These are phyloP conservation scores for Aquatica leii DNA, from an alignment of 2,888 invertebrate genomes.

Conservation along the genomic window DNA sequence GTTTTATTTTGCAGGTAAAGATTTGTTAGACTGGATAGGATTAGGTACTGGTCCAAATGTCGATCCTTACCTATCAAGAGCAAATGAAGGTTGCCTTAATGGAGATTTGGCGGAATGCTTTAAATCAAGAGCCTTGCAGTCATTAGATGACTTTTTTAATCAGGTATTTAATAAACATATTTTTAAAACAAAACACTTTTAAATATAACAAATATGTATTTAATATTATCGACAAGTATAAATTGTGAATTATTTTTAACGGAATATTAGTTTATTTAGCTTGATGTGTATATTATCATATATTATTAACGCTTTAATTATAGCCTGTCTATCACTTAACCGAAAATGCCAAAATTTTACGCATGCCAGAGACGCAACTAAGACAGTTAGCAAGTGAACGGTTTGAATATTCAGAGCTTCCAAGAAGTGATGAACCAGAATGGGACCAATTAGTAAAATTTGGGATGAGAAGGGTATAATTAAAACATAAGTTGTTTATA, in stretches of 20 bases:
- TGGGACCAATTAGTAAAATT: slow-evolving; percentile 85
- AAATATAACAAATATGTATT: too few species aligned
- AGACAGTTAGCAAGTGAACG: slow-evolving; percentile 75
- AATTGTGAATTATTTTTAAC: too few species aligned
- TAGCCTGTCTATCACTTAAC: slow-evolving; percentile 62
- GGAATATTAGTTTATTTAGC: too few species aligned
- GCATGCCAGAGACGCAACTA: slow-evolving; percentile 74
- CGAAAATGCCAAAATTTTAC: slow-evolving; percentile 75
- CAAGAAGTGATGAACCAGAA: slow-evolving; percentile 77
- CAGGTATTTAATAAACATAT: slow-evolving; percentile 58
- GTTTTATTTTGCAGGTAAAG: slow-evolving; percentile 63
- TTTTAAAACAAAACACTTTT: not conserved
- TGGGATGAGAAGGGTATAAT: slow-evolving; percentile 72
- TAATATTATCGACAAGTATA: too few species aligned
- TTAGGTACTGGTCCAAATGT: slow-evolving; percentile 76
- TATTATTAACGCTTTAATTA: too few species aligned
- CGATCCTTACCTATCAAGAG: slow-evolving; percentile 79
- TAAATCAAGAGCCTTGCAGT: slow-evolving; percentile 79
- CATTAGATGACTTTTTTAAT: slow-evolving; percentile 81
- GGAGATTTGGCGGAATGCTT: slow-evolving; percentile 88
- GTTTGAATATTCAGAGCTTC: slow-evolving; percentile 75
- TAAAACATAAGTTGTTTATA: not conserved
- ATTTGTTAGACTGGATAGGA: slow-evolving; percentile 81
- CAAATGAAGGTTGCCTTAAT: slow-evolving; percentile 77
- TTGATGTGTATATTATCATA: too few species aligned